Conservation (phyloP, 2,797 vertebrate species). For the Hephaestus fuliginosus region DNA sequence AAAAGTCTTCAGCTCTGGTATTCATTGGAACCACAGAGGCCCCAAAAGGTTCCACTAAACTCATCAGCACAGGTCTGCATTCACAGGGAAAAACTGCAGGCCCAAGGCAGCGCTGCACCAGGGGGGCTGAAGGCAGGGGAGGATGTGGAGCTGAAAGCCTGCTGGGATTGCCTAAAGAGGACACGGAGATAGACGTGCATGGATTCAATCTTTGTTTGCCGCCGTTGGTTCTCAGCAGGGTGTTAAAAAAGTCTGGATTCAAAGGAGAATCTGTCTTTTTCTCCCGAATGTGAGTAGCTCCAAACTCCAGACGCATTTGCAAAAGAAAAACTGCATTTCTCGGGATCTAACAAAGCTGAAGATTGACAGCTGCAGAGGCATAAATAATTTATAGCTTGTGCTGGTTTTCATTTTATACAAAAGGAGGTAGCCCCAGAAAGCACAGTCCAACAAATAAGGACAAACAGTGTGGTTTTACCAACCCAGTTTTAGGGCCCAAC, state of each 20-base stretch:
- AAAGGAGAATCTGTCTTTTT: constrained; percentile 45
- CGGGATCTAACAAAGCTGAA: constrained; percentile 36
- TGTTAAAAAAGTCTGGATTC: constrained; percentile 44
- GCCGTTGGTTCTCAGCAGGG: constrained; percentile 56
- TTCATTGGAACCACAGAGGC: constrained; percentile 31
- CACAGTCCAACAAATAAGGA: constrained; percentile 10
- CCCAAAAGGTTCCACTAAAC: constrained; percentile 20
- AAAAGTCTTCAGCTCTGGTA: not conserved
- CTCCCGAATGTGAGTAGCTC: constrained; percentile 44
- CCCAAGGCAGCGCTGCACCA: constrained; percentile 12
- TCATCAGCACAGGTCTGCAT: constrained; percentile 15
- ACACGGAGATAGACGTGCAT: constrained; percentile 21
- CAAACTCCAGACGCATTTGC: constrained; percentile 33
- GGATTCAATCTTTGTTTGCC: constrained; percentile 53
- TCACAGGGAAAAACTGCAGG: constrained; percentile 29
- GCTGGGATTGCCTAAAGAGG: constrained; percentile 85
- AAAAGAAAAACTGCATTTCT: constrained; percentile 47
- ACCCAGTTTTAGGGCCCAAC: constrained; percentile 3
- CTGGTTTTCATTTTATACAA: constrained; percentile 46
- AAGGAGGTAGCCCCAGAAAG: constrained; percentile 24
- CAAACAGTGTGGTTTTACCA: constrained; percentile 17
- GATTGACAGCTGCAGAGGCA: constrained; percentile 57
- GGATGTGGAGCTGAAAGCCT: constrained; percentile 84
- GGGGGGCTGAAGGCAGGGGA: constrained; percentile 39
- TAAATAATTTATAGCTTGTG: constrained; percentile 47